phyloP scores from a whole-genome alignment of 2,888 invertebrate genomes.

The Protophormia terraenovae region DNA sequence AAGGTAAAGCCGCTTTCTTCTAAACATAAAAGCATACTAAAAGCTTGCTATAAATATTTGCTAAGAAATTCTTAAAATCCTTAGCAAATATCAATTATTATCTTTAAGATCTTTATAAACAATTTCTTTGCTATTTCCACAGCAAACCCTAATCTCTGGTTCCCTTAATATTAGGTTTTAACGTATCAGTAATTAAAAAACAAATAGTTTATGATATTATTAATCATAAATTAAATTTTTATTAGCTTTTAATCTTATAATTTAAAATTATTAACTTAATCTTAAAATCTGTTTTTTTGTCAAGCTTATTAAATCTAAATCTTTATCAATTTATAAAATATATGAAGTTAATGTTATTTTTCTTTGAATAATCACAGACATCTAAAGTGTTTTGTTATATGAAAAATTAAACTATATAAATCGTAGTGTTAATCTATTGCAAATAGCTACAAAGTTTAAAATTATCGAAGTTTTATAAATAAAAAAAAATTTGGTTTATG shows the following conservation, averaged over 20 bases:
- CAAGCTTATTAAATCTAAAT: conserved; percentile 48
- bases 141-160: background rate
- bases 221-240: background rate
- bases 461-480: too few species aligned
- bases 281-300: conserved; percentile 47
- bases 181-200: background rate
- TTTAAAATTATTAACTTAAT: conserved; percentile 39
- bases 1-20: conserved; percentile 25
- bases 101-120: background rate
- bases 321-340: conserved; percentile 24
- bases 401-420: conserved; percentile 9
- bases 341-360: background rate
- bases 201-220: background rate
- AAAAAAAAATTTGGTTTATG: background rate
- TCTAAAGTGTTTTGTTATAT: background rate
- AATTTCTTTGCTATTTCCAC: background rate
- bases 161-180: background rate
- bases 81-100: background rate
- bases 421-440: conserved; percentile 43
- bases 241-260: background rate
- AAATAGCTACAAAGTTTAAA: too few species aligned
- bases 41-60: conserved; percentile 30
- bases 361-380: background rate
- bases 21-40: conserved; percentile 7
- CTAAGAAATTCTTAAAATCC: background rate